Conservation (phyloP, 2,797 vertebrate genomes). For the Oreochromis mossambicus region DNA sequence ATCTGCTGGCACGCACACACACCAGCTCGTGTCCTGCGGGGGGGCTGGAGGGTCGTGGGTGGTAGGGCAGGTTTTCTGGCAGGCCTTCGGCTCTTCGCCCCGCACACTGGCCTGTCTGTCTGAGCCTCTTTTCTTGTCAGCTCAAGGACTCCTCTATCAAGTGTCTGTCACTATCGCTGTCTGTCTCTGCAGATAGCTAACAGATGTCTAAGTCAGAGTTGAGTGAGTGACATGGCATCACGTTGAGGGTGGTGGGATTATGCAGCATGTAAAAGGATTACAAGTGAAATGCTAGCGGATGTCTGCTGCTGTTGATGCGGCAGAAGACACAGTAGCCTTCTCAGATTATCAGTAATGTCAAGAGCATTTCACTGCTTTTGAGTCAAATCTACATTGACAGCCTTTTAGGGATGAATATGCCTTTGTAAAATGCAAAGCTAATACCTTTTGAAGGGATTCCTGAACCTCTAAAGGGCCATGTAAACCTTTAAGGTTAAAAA, state of each 20-base stretch:
- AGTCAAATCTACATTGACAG: conserved; percentile 12
- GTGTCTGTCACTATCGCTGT: conserved; percentile 40
- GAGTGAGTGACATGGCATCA: conserved; percentile 34
- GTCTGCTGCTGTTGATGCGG: background rate
- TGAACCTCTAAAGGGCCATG: background rate
- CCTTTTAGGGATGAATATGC: background rate
- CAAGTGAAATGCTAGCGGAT: conserved; percentile 24
- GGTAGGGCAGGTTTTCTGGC: conserved; percentile 55
- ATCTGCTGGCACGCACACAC: conserved; percentile 41
- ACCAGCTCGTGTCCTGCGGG: conserved; percentile 41
- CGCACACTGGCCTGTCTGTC: conserved; percentile 27
- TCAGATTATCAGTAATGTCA: conserved; percentile 12
- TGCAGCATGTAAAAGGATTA: conserved; percentile 63
- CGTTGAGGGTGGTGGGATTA: conserved; percentile 43
- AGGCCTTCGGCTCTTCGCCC: conserved; percentile 28
- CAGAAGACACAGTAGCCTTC: background rate
- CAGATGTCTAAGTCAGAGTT: conserved; percentile 49
- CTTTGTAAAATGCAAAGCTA: background rate
- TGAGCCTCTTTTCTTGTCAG: conserved; percentile 38
- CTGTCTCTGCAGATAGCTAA: conserved; percentile 41
- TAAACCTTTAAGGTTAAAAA: background rate
- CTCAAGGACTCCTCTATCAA: conserved; percentile 50
- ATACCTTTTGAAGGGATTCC: background rate
- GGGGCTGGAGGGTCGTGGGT: conserved; percentile 17
- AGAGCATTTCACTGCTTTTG: background rate